These are phyloP conservation scores for Connochaetes taurinus DNA, from an alignment of 2,113 vertebrate species.

Conservation along the genomic window DNA sequence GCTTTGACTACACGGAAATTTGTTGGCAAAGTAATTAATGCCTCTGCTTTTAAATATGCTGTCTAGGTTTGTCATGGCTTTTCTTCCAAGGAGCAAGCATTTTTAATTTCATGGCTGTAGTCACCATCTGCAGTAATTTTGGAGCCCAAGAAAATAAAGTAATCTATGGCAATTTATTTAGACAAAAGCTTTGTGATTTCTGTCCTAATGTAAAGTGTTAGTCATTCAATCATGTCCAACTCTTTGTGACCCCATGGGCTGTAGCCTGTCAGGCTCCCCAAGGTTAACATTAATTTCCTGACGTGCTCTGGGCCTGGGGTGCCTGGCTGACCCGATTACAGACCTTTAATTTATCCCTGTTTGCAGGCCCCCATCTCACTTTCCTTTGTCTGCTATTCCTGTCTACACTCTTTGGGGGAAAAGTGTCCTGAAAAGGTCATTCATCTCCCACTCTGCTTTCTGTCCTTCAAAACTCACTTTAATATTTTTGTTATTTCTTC, in stretches of 20 bases:
- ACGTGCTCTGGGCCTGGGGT: background rate
- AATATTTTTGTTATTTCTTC: background rate
- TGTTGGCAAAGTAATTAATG: background rate
- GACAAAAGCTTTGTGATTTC: background rate
- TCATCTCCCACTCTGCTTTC: background rate
- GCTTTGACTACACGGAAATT: background rate
- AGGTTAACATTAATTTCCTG: background rate
- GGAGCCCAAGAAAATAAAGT: background rate
- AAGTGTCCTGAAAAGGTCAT: background rate
- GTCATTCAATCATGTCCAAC: background rate
- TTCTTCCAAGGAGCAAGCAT: background rate
- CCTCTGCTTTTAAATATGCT: background rate
- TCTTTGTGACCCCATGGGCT: background rate
- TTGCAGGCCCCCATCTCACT: background rate
- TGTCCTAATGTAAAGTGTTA: background rate
- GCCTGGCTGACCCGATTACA: background rate
- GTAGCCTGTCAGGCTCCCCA: background rate
- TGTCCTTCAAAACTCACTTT: background rate
- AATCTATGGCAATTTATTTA: background rate
- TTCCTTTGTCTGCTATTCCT: background rate
- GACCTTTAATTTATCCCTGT: background rate
- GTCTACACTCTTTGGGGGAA: background rate
- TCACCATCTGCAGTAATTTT: background rate
- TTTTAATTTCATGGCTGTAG: background rate
- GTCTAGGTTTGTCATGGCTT: background rate